phyloP scores from a whole-genome alignment of 2,888 invertebrate species.

The Malthinus seriepunctatus region DNA sequence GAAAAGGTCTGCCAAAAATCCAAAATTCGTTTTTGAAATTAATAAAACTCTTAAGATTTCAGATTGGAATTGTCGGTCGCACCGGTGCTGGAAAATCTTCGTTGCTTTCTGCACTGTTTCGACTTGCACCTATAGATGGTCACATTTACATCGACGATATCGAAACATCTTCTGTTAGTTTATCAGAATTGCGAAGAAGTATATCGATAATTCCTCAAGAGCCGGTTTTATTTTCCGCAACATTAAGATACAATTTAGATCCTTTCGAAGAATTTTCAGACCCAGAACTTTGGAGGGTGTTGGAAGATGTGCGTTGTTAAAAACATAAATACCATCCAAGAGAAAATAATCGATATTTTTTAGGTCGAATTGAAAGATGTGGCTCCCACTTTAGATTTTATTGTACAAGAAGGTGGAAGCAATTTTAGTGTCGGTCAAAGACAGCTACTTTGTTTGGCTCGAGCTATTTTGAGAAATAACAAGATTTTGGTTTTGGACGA shows the following conservation, averaged over 20 bases:
- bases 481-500: conserved; percentile 84
- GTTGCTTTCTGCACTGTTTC: conserved; percentile 79
- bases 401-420: conserved; percentile 74
- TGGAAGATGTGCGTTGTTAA: conserved; percentile 59
- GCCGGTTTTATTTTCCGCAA: conserved; percentile 67
- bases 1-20: conserved; percentile 60
- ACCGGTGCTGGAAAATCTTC: conserved; percentile 89
- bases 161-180: conserved; percentile 68
- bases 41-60: conserved; percentile 13
- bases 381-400: conserved; percentile 65
- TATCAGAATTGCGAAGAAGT: conserved; percentile 76
- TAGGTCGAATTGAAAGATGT: conserved; percentile 76
- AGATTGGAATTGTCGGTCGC: conserved; percentile 83
- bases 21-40: not conserved
- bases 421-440: conserved; percentile 89
- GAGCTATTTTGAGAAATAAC: conserved; percentile 79
- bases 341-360: not conserved
- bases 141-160: conserved; percentile 76
- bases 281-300: conserved; percentile 72
- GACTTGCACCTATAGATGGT: conserved; percentile 78
- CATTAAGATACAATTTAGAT: conserved; percentile 80
- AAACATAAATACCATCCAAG: conserved; percentile 32
- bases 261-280: conserved; percentile 76
- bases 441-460: conserved; percentile 83
- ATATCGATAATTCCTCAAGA: conserved; percentile 72